These are phyloP conservation scores for Pyrocephalus nanus DNA, from an alignment of 2,797 vertebrate genomes.

Conservation along the genomic window DNA sequence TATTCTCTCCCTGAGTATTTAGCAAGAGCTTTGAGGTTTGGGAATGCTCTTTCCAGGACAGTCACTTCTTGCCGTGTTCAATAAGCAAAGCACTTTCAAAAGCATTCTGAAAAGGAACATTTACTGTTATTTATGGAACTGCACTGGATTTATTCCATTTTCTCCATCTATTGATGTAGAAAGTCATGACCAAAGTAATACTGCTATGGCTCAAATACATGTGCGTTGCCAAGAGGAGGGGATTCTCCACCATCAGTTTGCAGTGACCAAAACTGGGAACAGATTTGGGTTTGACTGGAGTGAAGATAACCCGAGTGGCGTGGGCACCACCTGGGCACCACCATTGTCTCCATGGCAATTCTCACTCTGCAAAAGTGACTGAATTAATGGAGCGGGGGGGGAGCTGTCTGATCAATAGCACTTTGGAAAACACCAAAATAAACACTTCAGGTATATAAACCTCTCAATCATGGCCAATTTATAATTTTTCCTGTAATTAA, in stretches of 20 bases:
- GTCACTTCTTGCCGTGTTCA: background rate
- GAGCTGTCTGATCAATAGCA: background rate
- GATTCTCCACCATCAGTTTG: background rate
- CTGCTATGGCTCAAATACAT: background rate
- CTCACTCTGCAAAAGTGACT: background rate
- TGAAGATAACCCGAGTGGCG: background rate
- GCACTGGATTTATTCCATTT: background rate
- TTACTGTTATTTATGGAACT: background rate
- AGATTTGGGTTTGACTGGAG: background rate
- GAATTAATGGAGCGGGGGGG: background rate
- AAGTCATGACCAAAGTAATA: background rate
- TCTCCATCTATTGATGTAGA: background rate
- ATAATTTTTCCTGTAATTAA: background rate
- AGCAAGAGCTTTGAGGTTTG: background rate
- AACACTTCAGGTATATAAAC: background rate
- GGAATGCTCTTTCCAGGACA: background rate
- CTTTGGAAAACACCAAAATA: background rate
- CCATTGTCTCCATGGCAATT: background rate
- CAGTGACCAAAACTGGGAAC: background rate
- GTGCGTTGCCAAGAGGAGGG: background rate
- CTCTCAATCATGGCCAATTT: background rate
- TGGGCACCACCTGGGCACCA: background rate
- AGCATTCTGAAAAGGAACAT: background rate
- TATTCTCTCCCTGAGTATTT: background rate
- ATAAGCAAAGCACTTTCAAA: background rate